Conservation (phyloP, 1,140 invertebrate species). For the Popillia japonica region DNA sequence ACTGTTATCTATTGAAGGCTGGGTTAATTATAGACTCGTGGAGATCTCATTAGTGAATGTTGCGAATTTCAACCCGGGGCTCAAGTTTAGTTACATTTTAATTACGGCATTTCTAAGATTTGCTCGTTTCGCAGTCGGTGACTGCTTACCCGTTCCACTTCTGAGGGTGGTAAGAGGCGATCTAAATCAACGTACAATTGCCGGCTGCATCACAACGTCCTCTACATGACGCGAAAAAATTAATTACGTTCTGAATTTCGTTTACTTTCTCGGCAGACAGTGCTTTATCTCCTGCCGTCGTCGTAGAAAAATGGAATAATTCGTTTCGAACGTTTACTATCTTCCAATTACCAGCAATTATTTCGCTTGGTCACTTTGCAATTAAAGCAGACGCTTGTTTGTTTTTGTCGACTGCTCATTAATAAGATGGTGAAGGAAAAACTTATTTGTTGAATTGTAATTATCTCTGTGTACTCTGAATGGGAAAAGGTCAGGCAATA, state of each 20-base stretch:
- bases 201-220: background rate
- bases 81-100: conserved; percentile 48
- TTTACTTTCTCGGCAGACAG: background rate
- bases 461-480: too few relatives aligned
- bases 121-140: conserved; percentile 32
- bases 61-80: conserved; percentile 41
- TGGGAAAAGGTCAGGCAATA: too few relatives aligned
- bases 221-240: background rate
- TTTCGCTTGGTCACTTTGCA: conserved; percentile 1
- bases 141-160: background rate
- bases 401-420: background rate
- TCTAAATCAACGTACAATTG: background rate
- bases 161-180: background rate
- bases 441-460: too few relatives aligned
- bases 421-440: background rate
- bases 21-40: conserved; percentile 48
- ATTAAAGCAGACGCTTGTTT: conserved; percentile 7
- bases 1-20: conserved; percentile 49
- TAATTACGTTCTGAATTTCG: conserved; percentile 8
- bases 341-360: conserved; percentile 25
- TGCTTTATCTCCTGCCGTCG: background rate
- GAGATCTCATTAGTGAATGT: conserved; percentile 47
- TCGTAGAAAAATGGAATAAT: background rate
- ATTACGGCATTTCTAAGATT: conserved; percentile 49
- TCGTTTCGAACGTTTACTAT: conserved; percentile 6